Percentiles rank a stretch among this genome's conserved stretches.
phyloP scores from a whole-genome alignment of 2,797 vertebrate genomes.

The Tapirus indicus region DNA sequence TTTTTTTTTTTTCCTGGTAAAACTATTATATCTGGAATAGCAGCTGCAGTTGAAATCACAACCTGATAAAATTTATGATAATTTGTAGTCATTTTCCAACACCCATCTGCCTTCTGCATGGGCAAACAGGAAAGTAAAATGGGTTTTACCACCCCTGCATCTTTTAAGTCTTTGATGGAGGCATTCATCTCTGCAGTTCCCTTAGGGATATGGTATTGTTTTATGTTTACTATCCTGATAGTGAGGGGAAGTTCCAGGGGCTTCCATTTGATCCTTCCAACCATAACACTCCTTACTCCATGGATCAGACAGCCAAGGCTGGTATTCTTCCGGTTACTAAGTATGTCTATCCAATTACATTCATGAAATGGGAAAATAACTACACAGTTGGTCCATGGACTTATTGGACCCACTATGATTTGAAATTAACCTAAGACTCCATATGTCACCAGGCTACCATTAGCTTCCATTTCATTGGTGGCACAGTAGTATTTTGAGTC shows the following conservation, averaged over 20 bases:
- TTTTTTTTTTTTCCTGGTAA: neutral
- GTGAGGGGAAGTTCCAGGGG: neutral
- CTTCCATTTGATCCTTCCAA: neutral
- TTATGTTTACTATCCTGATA: neutral
- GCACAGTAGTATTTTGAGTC: neutral
- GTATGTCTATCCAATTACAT: neutral
- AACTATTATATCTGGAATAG: neutral
- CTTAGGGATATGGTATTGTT: neutral
- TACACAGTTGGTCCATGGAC: neutral
- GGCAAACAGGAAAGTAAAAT: neutral
- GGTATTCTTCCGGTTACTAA: neutral
- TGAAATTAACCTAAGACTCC: neutral
- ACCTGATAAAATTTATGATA: neutral
- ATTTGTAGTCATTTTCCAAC: neutral
- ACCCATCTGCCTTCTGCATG: neutral
- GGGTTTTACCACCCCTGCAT: neutral
- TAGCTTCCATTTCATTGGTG: neutral
- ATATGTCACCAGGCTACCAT: neutral
- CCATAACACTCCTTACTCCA: neutral
- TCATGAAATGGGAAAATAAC: neutral
- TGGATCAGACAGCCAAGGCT: neutral
- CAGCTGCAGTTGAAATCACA: neutral
- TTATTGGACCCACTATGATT: neutral
- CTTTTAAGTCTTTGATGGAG: neutral
- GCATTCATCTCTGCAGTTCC: neutral